phyloP scores from a whole-genome alignment of 2,797 vertebrate genomes.

The Anguilla megastoma region DNA sequence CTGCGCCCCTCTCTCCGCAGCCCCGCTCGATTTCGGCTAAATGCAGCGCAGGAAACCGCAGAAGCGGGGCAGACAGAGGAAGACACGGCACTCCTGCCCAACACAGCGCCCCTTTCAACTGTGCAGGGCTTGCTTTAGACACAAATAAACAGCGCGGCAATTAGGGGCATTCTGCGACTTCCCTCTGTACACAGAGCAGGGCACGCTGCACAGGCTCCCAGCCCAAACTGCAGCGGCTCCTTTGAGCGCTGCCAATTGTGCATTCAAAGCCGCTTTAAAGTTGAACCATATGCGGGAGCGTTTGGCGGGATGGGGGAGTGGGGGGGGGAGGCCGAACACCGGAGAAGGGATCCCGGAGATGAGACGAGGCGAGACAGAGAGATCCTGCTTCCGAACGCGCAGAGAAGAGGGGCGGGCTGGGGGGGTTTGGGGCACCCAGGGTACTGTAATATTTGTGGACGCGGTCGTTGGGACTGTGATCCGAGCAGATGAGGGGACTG shows the following conservation, averaged over 20 bases:
- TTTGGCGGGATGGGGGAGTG: neutral
- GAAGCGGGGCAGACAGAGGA: neutral
- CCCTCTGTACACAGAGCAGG: neutral
- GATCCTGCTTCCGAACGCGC: neutral
- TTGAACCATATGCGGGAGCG: neutral
- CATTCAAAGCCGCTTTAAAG: constrained; percentile 10
- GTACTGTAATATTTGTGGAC: neutral
- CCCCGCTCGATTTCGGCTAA: neutral
- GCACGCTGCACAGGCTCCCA: neutral
- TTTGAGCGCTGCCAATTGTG: constrained; percentile 21
- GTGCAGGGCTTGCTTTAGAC: neutral
- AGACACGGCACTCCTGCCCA: neutral
- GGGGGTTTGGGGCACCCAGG: too few relatives aligned
- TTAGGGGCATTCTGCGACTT: constrained; percentile 16
- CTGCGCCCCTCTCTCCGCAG: neutral
- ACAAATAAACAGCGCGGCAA: constrained; percentile 10
- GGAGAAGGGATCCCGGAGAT: neutral
- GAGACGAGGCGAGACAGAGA: neutral
- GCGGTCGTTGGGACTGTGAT: neutral
- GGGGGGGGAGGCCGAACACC: neutral
- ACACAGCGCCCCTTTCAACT: constrained; percentile 11
- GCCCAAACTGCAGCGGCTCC: constrained; percentile 19
- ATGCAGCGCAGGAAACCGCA: neutral
- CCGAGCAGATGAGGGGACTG: neutral
- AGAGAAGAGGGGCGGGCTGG: neutral